phyloP scores from a whole-genome alignment of 2,888 invertebrate genomes.

The Caenorhabditis japonica region DNA sequence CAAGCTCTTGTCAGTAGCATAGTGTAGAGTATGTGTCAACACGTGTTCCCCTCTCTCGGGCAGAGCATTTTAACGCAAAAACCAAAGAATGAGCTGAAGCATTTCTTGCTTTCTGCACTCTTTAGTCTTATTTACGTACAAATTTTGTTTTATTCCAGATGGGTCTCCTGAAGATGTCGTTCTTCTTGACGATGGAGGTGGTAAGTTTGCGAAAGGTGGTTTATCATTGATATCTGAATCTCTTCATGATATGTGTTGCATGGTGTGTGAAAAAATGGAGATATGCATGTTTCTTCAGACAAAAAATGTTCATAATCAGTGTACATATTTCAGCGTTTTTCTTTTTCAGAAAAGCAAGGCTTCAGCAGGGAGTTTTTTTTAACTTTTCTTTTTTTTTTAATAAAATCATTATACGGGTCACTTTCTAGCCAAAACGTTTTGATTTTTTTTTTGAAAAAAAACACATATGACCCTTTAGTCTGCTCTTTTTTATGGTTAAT shows the following conservation, averaged over 20 bases:
- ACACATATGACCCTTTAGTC: too few relatives aligned
- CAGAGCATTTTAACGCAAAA: too few relatives aligned
- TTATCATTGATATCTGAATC: slow-evolving; percentile 47
- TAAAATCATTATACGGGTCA: too few relatives aligned
- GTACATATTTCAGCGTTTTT: slow-evolving; percentile 35
- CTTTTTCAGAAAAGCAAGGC: slow-evolving; percentile 32
- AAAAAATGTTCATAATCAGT: background rate
- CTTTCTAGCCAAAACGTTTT: too few relatives aligned
- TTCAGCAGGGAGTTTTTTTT: slow-evolving; percentile 47
- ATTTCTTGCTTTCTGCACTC: too few relatives aligned
- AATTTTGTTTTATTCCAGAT: slow-evolving; percentile 14
- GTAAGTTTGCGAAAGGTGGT: slow-evolving; percentile 28
- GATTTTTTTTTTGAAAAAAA: too few relatives aligned
- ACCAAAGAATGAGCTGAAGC: slow-evolving; percentile 53
- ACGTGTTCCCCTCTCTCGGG: slow-evolving; percentile 52
- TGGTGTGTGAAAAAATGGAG: slow-evolving; percentile 15
- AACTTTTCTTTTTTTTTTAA: slow-evolving; percentile 16
- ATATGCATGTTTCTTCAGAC: slow-evolving; percentile 9
- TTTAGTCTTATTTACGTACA: too few relatives aligned
- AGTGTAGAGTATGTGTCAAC: slow-evolving; percentile 57
- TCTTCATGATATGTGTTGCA: slow-evolving; percentile 27
- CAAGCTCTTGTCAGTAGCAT: slow-evolving; percentile 33
- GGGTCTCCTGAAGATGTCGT: slow-evolving; percentile 3
- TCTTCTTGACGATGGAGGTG: slow-evolving; percentile 16
- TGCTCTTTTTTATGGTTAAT: too few relatives aligned